phyloP scores from a whole-genome alignment of 2,888 invertebrate species.

The Rhimphoctona megacephalus region DNA sequence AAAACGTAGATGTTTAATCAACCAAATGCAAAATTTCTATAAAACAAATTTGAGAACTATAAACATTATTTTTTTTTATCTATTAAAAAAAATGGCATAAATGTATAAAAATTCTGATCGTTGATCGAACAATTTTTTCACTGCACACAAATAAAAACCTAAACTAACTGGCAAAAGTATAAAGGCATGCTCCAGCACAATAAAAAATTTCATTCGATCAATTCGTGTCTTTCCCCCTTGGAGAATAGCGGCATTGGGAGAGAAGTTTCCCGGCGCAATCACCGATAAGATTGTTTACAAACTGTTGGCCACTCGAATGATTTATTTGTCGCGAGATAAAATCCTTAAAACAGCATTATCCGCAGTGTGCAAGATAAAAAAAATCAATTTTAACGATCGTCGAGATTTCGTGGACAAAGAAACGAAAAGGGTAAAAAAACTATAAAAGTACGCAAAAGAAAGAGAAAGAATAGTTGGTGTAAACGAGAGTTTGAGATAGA shows the following conservation, averaged over 20 bases:
- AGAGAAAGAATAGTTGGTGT: not conserved
- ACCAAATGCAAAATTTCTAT: not conserved
- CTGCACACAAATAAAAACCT: not conserved
- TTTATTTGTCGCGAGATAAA: slow-evolving; percentile 32
- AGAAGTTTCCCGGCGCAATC: slow-evolving; percentile 12
- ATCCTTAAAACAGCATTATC: not conserved
- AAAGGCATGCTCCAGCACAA: not conserved
- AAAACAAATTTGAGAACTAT: not conserved
- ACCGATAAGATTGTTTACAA: slow-evolving; percentile 68
- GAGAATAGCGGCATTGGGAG: not conserved
- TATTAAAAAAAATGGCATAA: not conserved
- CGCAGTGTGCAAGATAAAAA: slow-evolving; percentile 4
- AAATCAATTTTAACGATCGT: not conserved
- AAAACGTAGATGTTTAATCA: not conserved
- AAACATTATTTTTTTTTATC: not conserved
- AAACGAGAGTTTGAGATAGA: slow-evolving; percentile 8
- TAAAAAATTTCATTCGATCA: not conserved
- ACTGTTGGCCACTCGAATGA: slow-evolving; percentile 4
- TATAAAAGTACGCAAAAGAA: not conserved
- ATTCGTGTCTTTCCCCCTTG: not conserved
- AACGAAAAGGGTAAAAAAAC: slow-evolving; percentile 5
- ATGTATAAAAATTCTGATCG: not conserved
- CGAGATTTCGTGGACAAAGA: not conserved
- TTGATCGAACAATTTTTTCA: not conserved
- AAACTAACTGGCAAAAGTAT: not conserved